Evolutionary conservation across 2,797 vertebrate genomes (phyloP).

Genomic region (Centroberyx gerrardi): DNA sequence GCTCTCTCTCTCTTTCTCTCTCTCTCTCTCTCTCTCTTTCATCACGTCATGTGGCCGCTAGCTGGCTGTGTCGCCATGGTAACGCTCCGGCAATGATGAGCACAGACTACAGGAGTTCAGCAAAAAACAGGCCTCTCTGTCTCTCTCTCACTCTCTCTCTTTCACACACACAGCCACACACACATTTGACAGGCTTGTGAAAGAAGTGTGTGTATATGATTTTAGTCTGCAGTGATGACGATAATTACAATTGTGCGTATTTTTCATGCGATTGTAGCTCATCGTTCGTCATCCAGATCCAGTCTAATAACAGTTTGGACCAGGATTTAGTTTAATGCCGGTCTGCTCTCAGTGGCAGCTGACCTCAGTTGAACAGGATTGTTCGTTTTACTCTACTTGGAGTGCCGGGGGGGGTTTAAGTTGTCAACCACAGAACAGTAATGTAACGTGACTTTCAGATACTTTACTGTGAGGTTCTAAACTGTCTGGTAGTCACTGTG

Average conservation of each 20-base stretch:
- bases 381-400: conserved; percentile 9
- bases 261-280: background rate
- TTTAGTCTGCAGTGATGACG: no score
- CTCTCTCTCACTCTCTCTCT: background rate
- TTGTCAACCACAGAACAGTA: no score
- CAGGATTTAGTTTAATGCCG: background rate
- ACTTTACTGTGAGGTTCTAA: no score
- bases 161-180: background rate
- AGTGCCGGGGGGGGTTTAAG: conserved; percentile 7
- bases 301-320: no score
- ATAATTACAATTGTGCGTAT: no score
- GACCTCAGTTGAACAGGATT: background rate
- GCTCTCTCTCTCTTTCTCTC: conserved; percentile 11
- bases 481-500: no score
- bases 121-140: conserved; percentile 30
- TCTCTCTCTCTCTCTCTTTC: conserved; percentile 17
- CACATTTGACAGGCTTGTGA: no score
- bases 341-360: background rate
- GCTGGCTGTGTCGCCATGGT: conserved; percentile 59
- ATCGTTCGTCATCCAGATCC: no score
- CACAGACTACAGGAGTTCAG: conserved; percentile 31
- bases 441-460: no score
- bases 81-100: conserved; percentile 60
- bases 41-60: conserved; percentile 53
- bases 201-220: no score